These are phyloP conservation scores for Calosoma granatense DNA, from an alignment of 1,140 invertebrate species.

Conservation along the genomic window DNA sequence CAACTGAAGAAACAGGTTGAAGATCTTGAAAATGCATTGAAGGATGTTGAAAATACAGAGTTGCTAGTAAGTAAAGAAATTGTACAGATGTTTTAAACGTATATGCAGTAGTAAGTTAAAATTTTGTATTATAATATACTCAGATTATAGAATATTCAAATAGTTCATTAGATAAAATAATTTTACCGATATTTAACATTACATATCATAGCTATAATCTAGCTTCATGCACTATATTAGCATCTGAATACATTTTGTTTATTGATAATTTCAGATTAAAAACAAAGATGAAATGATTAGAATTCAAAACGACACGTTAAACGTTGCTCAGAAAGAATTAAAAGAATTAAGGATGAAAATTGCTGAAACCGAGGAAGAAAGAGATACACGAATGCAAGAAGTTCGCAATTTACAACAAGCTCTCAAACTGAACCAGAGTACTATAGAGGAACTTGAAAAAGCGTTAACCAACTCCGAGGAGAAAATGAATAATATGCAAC, in stretches of 20 bases:
- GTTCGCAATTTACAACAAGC: constrained; percentile 17
- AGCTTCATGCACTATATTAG: too few relatives aligned
- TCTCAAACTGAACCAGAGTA: neutral
- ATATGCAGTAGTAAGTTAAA: too few relatives aligned
- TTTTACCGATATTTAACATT: too few relatives aligned
- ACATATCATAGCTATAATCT: too few relatives aligned
- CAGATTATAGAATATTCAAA: too few relatives aligned
- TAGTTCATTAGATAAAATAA: too few relatives aligned
- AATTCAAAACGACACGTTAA: constrained; percentile 17
- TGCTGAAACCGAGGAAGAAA: constrained; percentile 20
- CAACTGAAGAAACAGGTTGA: neutral
- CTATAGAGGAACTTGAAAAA: neutral
- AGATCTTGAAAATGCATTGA: neutral
- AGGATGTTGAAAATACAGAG: neutral
- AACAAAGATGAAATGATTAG: constrained; percentile 2
- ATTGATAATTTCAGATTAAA: neutral
- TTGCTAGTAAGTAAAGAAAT: too few relatives aligned
- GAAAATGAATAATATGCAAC: neutral
- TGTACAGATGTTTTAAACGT: too few relatives aligned
- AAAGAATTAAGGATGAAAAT: constrained; percentile 18
- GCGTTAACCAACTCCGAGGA: neutral
- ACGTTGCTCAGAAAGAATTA: constrained; percentile 20
- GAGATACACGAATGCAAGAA: constrained; percentile 14
- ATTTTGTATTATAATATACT: too few relatives aligned
- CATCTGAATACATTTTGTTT: too few relatives aligned